Evolutionary conservation across 2,113 vertebrate species (phyloP), one percentile per base, ranked within the genome.

Genomic region (Toxotes chatareus): DNA sequence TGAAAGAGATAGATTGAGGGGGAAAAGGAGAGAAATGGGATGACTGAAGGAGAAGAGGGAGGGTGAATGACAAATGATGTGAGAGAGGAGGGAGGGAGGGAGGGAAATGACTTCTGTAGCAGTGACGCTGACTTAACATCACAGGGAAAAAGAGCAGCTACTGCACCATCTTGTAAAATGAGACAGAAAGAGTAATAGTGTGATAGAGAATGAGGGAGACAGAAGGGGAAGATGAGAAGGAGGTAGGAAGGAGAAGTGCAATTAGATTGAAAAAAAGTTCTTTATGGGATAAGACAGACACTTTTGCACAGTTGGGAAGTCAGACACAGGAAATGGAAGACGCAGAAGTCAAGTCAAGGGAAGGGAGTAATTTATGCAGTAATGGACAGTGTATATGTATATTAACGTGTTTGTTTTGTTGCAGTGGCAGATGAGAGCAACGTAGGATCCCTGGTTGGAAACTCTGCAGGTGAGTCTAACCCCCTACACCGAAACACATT

Each of bases 401-500:
- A 21, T 60, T 80, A 59, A 88, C 51, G 3, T n/a, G 2, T 76
- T 66, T 80, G 14, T 91, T 80, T 56, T 76, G 46, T 90, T 93
- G 79, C 84, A 93, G 92, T 93, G 65, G 89, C 87, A 23, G 92
- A 94, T 51, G 92, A 93, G 84, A 90, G 89, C 89, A 91, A 89
- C 56, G 68, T 88, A 0, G 87, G 83, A 76, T 83, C 88, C 0
- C 40, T 82, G 62, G 74, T 14, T 1, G 67, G 61, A 74, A 75
- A 53, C 82, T 31, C 65, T 17, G 47, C 87, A 84, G 92, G 93
- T 94, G 71, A 88, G 85, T 2, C 23, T 32, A 79, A 27, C 27
- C 27, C 27, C 27, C 27, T 27, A 27, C 27, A 27, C 27, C 27
- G 1, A 27, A 27, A 27, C 27, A 27, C 27, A 27, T 27, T 27